Conservation (phyloP, 1,140 invertebrate genomes). For the Spodoptera litura region DNA sequence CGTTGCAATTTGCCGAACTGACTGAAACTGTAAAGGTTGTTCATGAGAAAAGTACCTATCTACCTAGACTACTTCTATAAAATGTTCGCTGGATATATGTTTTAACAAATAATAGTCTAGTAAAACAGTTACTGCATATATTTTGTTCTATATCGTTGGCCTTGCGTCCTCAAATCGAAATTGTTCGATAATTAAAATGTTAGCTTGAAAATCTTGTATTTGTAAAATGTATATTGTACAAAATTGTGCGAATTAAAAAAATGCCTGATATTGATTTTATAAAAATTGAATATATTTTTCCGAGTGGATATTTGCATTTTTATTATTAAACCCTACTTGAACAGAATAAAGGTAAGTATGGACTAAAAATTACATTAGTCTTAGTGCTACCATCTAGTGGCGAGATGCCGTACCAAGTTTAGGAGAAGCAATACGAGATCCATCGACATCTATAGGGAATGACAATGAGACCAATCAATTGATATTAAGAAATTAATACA, state of each 20-base stretch:
- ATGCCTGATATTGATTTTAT: constrained; percentile 85
- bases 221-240: constrained; percentile 77
- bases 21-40: too few species aligned
- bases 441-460: too few species aligned
- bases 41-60: too few species aligned
- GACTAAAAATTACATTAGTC: too few species aligned
- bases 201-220: constrained; percentile 57
- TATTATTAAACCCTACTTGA: constrained; percentile 52
- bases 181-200: constrained; percentile 46
- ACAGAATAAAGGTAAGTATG: not conserved
- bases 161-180: constrained; percentile 24
- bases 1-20: too few species aligned
- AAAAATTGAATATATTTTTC: constrained; percentile 86
- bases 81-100: not conserved
- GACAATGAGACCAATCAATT: too few species aligned
- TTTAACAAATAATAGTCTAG: constrained; percentile 10
- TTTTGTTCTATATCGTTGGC: not conserved
- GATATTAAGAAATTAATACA: too few species aligned
- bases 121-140: not conserved
- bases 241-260: constrained; percentile 78
- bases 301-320: constrained; percentile 79
- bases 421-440: too few species aligned
- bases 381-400: too few species aligned
- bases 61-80: too few species aligned
- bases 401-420: too few species aligned